phyloP scores from a whole-genome alignment of 2,888 invertebrate species.

The Eupithecia dodoneata region DNA sequence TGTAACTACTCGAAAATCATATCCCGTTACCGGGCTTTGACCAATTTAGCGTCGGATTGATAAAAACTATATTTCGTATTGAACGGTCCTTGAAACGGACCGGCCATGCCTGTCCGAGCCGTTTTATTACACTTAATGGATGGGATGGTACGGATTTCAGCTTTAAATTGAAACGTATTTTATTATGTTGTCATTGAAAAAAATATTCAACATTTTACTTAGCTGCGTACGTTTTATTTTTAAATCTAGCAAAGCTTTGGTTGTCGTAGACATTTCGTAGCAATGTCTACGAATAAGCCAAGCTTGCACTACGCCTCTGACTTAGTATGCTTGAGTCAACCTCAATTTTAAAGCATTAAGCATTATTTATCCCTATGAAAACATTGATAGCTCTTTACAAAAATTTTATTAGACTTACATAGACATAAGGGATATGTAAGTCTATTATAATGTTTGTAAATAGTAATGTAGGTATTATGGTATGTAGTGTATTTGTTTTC shows the following conservation, averaged over 20 bases:
- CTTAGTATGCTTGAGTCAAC: background rate
- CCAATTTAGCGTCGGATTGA: constrained; percentile 49
- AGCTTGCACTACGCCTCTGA: background rate
- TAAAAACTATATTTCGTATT: constrained; percentile 51
- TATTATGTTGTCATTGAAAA: background rate
- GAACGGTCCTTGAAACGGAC: constrained; percentile 56
- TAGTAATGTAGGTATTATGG: too few species aligned
- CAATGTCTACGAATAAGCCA: background rate
- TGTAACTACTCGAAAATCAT: constrained; percentile 28
- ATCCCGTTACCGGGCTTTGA: constrained; percentile 51
- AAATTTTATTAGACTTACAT: too few species aligned
- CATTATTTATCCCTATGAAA: too few species aligned
- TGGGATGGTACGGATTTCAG: background rate
- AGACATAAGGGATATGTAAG: too few species aligned
- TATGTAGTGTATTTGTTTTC: too few species aligned
- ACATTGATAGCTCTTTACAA: too few species aligned
- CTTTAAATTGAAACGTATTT: constrained; percentile 3
- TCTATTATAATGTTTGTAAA: too few species aligned
- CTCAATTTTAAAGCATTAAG: too few species aligned
- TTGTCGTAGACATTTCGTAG: constrained; percentile 5
- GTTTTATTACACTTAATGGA: constrained; percentile 64
- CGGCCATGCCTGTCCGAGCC: constrained; percentile 25
- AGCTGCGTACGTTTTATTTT: background rate
- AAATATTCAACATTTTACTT: background rate
- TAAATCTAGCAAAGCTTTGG: background rate